Conservation (phyloP, 2,888 invertebrate species). For the Mythimna pallens region DNA sequence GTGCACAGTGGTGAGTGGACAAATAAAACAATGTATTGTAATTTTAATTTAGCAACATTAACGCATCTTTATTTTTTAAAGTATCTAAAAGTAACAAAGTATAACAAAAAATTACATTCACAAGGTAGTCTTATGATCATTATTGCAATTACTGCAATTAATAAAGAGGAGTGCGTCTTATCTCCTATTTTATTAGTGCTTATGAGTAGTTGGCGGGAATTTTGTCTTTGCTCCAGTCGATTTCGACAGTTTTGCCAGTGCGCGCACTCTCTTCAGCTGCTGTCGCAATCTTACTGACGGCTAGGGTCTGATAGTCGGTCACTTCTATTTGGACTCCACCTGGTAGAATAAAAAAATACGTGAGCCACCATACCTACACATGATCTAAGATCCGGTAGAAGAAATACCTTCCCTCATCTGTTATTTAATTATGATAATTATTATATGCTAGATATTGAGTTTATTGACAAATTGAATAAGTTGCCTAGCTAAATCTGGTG, state of each 20-base stretch:
- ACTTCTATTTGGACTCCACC: constrained; percentile 80
- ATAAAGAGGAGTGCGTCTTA: background rate
- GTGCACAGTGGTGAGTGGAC: background rate
- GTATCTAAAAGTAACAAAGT: background rate
- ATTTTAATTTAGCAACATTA: background rate
- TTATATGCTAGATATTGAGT: too few relatives aligned
- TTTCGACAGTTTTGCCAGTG: constrained; percentile 85
- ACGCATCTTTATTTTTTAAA: background rate
- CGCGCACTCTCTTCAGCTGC: constrained; percentile 91
- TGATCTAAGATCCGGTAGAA: too few relatives aligned
- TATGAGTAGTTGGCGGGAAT: constrained; percentile 80
- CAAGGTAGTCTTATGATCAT: background rate
- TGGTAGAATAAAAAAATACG: constrained; percentile 40
- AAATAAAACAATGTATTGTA: background rate
- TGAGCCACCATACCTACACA: too few relatives aligned
- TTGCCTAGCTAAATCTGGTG: too few relatives aligned
- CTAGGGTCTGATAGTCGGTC: constrained; percentile 88
- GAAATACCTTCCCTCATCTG: too few relatives aligned
- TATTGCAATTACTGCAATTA: background rate
- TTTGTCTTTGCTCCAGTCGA: constrained; percentile 88
- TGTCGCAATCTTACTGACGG: constrained; percentile 90
- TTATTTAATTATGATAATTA: too few relatives aligned
- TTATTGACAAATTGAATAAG: too few relatives aligned
- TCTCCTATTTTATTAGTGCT: constrained; percentile 20
- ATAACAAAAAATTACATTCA: background rate